Percentiles rank a stretch among this genome's conserved stretches.
These are phyloP conservation scores for Semnornis frantzii DNA, from an alignment of 2,113 vertebrate species.

Conservation along the genomic window DNA sequence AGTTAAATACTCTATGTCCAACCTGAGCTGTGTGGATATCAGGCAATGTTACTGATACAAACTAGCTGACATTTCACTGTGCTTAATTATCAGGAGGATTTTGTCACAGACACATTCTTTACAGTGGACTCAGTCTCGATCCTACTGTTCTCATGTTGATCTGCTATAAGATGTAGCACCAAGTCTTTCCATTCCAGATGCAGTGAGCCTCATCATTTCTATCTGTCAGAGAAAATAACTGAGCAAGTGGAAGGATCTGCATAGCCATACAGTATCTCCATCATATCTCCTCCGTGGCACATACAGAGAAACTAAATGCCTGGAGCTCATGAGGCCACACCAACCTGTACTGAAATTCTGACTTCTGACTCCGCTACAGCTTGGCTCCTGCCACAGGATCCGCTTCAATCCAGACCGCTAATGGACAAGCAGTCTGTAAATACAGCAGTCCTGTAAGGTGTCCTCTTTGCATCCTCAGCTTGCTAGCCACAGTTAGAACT, in stretches of 20 bases:
- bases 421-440: accelerated
- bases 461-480: background rate
- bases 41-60: background rate
- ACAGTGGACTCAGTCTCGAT: background rate
- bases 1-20: background rate
- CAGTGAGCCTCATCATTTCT: background rate
- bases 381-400: accelerated
- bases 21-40: background rate
- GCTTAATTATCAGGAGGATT: background rate
- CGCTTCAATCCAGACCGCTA: background rate
- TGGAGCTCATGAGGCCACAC: background rate
- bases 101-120: background rate
- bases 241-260: background rate
- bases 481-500: background rate
- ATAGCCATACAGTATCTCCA: background rate
- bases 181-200: background rate
- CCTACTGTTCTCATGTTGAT: background rate
- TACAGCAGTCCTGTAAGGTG: background rate
- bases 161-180: background rate
- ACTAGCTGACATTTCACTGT: background rate
- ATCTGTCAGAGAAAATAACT: background rate
- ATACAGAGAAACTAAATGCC: background rate
- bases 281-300: background rate
- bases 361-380: background rate
- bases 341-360: background rate